Base-by-base conservation (phyloP, 2,113 vertebrate genomes). In the Sus scrofa region DNA sequence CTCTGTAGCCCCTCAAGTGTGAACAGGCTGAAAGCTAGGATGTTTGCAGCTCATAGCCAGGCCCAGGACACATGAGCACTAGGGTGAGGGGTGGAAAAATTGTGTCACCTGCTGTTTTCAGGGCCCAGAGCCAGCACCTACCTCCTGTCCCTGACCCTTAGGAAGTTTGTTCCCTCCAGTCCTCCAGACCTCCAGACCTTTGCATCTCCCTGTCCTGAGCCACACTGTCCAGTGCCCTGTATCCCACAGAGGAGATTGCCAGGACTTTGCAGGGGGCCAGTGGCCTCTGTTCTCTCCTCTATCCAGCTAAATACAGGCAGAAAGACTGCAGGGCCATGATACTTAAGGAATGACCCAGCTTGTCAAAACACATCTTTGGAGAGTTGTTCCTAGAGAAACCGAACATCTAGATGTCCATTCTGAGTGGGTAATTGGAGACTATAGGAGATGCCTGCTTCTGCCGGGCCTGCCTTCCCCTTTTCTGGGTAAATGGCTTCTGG, bases 51-150 rank as follows among this genome's bases (percentile, higher is more conserved):
- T n/a, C 20, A 8, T 7, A 12, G 32, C 4, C 0, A 0, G 18
- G 71, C 34, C 63, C 63, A 67, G 39, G 70, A 73, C 73, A 32
- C 52, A 4, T 26, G 30, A 81, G n/a, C 73, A 6, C n/a, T 63
- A 62, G 34, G 5, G 7, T 18, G 0, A 0, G 26, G 44, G 13
- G 10, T 3, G 7, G 27, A 27, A 27, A 19, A 74, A 56, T 18
- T 67, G 19, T 88, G 81, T 30, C 32, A 15, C 20, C 58, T 44
- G 32, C 78, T 81, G 65, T 15, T 67, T n/a, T 96, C 34, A 84
- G 65, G 30, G 65, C 32, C 74, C 58, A 34, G n/a, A 13, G 24
- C 15, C 13, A 84, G 54, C 44, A 30, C 27, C 50, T 65, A 70
- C 3, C 34, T 63, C 34, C 65, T 24, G 2, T 54, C 37, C 79